Conservation (phyloP, 64 coral and sea anemone genomes). For the Montipora cactus region DNA sequence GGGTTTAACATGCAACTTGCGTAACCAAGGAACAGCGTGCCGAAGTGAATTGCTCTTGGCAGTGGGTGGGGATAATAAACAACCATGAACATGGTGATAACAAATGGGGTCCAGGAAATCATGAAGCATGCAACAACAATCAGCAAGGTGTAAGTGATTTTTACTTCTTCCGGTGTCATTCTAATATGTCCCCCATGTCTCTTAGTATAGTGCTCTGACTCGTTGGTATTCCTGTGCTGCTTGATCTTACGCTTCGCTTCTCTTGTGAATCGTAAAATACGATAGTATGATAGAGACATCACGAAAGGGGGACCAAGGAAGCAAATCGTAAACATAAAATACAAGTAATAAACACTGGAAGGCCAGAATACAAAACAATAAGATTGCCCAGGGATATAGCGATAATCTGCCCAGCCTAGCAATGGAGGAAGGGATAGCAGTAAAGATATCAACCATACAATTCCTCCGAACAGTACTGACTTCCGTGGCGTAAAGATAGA, state of each 20-base stretch:
- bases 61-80: conserved; percentile 39
- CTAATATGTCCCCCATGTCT: neutral
- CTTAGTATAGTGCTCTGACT: neutral
- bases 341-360: conserved; percentile 72
- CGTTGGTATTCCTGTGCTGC: neutral
- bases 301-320: conserved; percentile 64
- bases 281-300: conserved; percentile 70
- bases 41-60: conserved; percentile 24
- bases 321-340: conserved; percentile 80
- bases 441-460: conserved; percentile 21
- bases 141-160: conserved; percentile 77
- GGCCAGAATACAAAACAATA: conserved; percentile 88
- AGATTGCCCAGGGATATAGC: conserved; percentile 60
- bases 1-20: conserved; percentile 79
- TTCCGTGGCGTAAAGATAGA: neutral
- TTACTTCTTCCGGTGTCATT: conserved; percentile 45
- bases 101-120: conserved; percentile 74
- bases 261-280: conserved; percentile 66
- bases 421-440: conserved; percentile 42
- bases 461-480: neutral
- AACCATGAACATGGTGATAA: conserved; percentile 79
- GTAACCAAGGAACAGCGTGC: conserved; percentile 60
- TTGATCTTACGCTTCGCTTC: neutral
- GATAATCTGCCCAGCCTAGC: conserved; percentile 47
- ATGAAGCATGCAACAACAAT: conserved; percentile 68